Percentiles rank a stretch among this genome's conserved stretches.
Conservation (phyloP, 92 coral and sea anemone genomes). For the Paragorgia papillata region DNA sequence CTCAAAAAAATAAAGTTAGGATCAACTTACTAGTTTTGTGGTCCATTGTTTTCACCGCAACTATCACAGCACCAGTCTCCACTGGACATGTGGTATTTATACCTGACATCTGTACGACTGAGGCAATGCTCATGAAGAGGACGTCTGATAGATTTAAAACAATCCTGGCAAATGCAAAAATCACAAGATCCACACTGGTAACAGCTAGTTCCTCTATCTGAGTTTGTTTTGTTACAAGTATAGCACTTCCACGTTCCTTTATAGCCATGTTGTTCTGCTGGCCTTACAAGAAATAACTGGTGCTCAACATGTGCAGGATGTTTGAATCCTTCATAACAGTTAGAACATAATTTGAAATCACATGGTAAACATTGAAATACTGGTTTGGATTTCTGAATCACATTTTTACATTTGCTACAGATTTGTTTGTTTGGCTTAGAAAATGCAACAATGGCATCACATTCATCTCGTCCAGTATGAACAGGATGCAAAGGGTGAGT, state of each 20-base stretch:
- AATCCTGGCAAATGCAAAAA: slow-evolving; percentile 71
- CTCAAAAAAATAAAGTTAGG: too few species aligned
- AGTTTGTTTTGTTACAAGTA: slow-evolving; percentile 59
- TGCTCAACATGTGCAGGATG: slow-evolving; percentile 6
- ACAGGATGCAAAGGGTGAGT: slow-evolving; percentile 35
- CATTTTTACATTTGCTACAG: not conserved
- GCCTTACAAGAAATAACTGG: not conserved
- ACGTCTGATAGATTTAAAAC: slow-evolving; percentile 57
- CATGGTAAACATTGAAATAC: not conserved
- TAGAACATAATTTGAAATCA: not conserved
- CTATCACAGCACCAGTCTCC: slow-evolving; percentile 89
- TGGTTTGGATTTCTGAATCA: not conserved
- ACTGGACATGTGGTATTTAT: slow-evolving; percentile 59
- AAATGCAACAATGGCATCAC: not conserved
- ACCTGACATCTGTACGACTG: slow-evolving; percentile 59
- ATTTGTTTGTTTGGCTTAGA: not conserved
- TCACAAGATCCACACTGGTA: slow-evolving; percentile 65
- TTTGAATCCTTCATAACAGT: not conserved
- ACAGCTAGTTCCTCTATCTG: slow-evolving; percentile 42
- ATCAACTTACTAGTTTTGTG: slow-evolving; percentile 75
- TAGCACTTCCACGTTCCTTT: slow-evolving; percentile 68
- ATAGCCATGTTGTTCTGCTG: not conserved
- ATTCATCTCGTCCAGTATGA: slow-evolving; percentile 3
- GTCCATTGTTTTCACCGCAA: slow-evolving; percentile 71
- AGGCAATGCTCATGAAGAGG: slow-evolving; percentile 78